Conservation (phyloP, 2,113 vertebrate genomes). For the Hylia prasina region DNA sequence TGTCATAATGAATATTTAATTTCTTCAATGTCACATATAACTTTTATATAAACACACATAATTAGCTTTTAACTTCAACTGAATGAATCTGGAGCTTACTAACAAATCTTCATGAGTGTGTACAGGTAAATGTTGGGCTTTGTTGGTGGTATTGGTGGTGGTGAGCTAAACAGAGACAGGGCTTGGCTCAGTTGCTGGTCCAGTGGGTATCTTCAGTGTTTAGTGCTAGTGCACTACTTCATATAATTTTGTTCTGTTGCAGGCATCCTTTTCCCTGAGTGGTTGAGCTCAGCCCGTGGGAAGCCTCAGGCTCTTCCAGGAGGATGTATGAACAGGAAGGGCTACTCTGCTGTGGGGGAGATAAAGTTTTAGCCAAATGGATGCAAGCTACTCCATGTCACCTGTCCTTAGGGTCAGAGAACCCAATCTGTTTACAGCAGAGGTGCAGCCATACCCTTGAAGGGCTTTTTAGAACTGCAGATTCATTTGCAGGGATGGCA, state of each 20-base stretch:
- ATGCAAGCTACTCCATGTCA: neutral
- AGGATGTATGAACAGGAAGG: neutral
- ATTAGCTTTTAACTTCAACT: conserved; percentile 22
- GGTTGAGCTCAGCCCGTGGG: neutral
- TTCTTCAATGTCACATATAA: conserved; percentile 47
- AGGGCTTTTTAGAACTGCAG: neutral
- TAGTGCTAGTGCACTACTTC: neutral
- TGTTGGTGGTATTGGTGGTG: neutral
- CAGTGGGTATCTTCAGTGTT: neutral
- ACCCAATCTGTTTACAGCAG: neutral
- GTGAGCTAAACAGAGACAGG: neutral
- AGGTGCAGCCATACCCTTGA: neutral
- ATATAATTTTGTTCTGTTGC: neutral
- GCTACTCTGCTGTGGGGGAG: neutral
- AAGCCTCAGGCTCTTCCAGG: neutral
- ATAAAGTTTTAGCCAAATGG: neutral
- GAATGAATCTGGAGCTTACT: conserved; percentile 11
- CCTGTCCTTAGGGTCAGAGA: neutral
- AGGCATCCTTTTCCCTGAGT: neutral
- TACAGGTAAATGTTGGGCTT: neutral
- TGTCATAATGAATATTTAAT: conserved; percentile 58
- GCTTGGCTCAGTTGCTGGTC: neutral
- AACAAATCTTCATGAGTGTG: neutral
- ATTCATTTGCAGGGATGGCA: neutral
- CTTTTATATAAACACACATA: conserved; percentile 46